Evolutionary conservation across 2,113 vertebrate genomes (phyloP).

Genomic region (Acinonyx jubatus): DNA sequence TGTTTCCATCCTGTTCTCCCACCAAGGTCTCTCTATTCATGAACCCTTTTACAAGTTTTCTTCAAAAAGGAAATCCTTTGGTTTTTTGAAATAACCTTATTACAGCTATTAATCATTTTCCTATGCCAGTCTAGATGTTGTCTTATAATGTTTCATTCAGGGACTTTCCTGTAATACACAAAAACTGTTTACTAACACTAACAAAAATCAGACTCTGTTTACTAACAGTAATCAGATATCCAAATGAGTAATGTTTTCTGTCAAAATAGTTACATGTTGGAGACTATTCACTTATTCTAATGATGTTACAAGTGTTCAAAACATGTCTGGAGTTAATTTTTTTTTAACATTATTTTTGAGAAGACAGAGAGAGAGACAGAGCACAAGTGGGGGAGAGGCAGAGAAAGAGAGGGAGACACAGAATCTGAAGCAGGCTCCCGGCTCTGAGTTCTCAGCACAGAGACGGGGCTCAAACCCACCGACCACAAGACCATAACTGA

Average conservation of each 20-base stretch:
- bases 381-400: too few species aligned
- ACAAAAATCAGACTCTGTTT: neutral
- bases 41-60: neutral
- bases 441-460: too few species aligned
- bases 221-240: conserved; percentile 19
- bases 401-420: too few species aligned
- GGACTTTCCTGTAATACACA: neutral
- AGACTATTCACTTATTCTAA: neutral
- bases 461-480: too few species aligned
- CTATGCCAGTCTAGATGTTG: neutral
- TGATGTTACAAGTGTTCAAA: neutral
- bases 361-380: too few species aligned
- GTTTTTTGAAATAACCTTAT: neutral
- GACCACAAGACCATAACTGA: too few species aligned
- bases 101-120: neutral
- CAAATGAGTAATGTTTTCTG: neutral
- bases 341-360: too few species aligned
- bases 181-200: neutral
- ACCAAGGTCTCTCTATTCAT: neutral
- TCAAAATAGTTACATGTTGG: neutral
- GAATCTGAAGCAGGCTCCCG: too few species aligned
- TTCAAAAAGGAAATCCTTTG: neutral
- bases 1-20: neutral
- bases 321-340: neutral
- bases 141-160: neutral